Conservation (phyloP, 64 coral and sea anemone species). For the Actinia tenebrosa region DNA sequence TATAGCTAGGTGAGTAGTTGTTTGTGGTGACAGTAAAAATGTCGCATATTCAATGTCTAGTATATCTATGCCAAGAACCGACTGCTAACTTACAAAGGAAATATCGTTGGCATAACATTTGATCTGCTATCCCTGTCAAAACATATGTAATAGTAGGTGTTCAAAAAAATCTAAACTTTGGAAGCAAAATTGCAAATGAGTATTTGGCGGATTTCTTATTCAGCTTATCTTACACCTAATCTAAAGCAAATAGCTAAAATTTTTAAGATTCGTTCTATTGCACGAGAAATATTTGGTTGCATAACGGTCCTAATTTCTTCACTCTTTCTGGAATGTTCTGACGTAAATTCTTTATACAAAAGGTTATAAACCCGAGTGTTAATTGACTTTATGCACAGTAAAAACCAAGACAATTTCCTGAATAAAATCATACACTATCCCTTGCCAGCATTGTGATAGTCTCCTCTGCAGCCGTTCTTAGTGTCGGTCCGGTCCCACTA, state of each 20-base stretch:
- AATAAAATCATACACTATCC: not conserved
- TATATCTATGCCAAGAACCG: not conserved
- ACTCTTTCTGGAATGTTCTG: not conserved
- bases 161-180: not conserved
- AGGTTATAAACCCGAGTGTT: not conserved
- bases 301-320: not conserved
- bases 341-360: no score
- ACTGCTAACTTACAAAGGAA: not conserved
- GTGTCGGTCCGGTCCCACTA: no score
- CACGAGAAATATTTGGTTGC: not conserved
- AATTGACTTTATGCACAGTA: not conserved
- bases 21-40: not conserved
- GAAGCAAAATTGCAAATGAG: not conserved
- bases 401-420: not conserved
- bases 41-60: not conserved
- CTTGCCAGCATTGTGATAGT: not conserved
- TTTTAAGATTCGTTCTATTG: not conserved
- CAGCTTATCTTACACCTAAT: not conserved
- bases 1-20: not conserved
- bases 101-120: not conserved
- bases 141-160: not conserved
- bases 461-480: no score
- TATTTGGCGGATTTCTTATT: not conserved
- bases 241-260: not conserved
- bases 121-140: not conserved